Evolutionary conservation across 92 coral and sea anemone species (phyloP).

Genomic region (Muricea muricata): DNA sequence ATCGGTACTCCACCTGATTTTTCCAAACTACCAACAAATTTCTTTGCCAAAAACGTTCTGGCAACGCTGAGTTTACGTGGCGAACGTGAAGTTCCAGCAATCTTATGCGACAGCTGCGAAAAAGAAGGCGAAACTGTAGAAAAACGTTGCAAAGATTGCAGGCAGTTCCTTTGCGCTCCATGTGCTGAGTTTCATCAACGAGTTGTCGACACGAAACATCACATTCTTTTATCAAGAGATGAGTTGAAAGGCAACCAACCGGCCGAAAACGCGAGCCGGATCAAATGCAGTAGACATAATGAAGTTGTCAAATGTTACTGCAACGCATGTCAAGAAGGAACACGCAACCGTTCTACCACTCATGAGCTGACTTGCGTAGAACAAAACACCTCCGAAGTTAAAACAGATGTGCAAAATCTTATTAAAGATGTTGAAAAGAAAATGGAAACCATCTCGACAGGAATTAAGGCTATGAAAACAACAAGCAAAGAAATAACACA

Average conservation of each 20-base stretch:
- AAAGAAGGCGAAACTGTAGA: constrained; percentile 53
- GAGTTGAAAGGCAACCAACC: constrained; percentile 47
- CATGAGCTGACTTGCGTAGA: constrained; percentile 81
- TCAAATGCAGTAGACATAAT: neutral
- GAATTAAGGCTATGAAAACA: neutral
- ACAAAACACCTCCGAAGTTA: constrained; percentile 66
- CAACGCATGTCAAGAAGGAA: constrained; percentile 86
- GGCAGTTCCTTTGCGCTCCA: constrained; percentile 63
- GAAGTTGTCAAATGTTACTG: constrained; percentile 85
- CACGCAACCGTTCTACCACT: constrained; percentile 82
- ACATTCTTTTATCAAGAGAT: constrained; percentile 61
- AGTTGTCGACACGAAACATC: constrained; percentile 38
- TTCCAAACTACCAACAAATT: constrained; percentile 62
- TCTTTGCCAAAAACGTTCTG: constrained; percentile 72
- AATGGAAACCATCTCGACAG: neutral
- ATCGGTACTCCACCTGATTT: constrained; percentile 54
- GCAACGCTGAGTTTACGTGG: constrained; percentile 39
- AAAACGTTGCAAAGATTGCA: constrained; percentile 66
- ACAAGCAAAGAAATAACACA: neutral
- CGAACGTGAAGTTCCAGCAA: neutral
- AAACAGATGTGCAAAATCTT: neutral
- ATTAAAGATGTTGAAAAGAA: neutral
- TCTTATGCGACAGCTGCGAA: constrained; percentile 53
- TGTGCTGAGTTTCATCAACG: constrained; percentile 71
- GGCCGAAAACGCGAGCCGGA: neutral